Evolutionary conservation across 2,113 vertebrate species (phyloP), one percentile per base, ranked within the genome.

Genomic region (Bubo scandiacus): DNA sequence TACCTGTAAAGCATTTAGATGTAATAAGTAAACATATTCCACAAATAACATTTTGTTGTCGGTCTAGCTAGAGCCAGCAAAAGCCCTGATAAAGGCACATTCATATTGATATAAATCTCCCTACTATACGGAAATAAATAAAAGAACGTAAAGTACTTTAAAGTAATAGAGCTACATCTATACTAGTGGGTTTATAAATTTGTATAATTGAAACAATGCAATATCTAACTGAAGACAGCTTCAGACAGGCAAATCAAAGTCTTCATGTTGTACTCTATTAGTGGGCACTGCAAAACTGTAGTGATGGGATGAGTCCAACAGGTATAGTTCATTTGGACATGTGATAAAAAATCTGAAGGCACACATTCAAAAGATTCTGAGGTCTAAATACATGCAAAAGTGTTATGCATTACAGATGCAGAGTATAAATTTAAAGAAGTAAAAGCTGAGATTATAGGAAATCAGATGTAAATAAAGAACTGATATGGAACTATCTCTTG

Each of bases 391-490:
- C 9, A 9, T 15, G 3, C 22, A 23, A 65, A 65, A 87, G 18
- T 32, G 15, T 54, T 82, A 40, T 16, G 5, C 19, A 32, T 75
- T 74, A 55, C 47, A 63, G 15, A 58, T n/a, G 10, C 6, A 65
- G 30, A 77, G 19, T 38, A 42, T 54, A 75, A 92, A 68, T 78
- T 85, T 79, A 75, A 84, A 81, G 40, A 83, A 94, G 55, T 34
- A 86, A 86, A 92, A 78, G 34, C 40, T 94, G 73, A 89, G 43
- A 59, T 49, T 63, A 74, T 78, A 90, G 38, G 85, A 91, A 93
- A 87, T 61, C 12, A 30, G 34, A 59, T 79, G 38, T 70, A 96
- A 96, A 90, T 90, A 86, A 94, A 88, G 92, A 96, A 77, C 16
- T 2, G 1, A 10, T 58, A 63, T 63, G 21, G 27, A 90, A 36